These are phyloP conservation scores for Elgaria multicarinata DNA, from an alignment of 2,113 vertebrate species.

Conservation along the genomic window DNA sequence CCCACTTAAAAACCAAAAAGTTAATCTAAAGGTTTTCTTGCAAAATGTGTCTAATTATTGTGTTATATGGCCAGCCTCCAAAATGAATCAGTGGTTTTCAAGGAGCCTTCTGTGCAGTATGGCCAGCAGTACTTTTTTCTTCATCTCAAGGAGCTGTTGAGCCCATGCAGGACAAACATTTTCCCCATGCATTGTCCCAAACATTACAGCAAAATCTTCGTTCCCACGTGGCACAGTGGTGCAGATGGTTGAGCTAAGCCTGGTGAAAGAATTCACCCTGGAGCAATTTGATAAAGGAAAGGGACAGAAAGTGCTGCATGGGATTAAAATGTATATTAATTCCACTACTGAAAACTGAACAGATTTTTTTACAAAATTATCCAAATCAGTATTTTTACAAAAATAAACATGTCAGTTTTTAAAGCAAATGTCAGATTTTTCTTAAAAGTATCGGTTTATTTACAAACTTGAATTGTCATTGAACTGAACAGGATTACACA, in stretches of 20 bases:
- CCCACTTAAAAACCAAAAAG: not conserved
- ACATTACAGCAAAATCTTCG: not conserved
- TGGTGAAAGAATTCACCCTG: not conserved
- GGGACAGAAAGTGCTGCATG: not conserved
- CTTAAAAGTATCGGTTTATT: not conserved
- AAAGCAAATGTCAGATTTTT: constrained; percentile 1
- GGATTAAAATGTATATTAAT: not conserved
- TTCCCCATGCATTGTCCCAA: not conserved
- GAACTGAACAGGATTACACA: not conserved
- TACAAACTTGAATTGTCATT: not conserved
- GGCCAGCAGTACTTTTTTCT: not conserved
- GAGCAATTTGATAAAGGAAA: not conserved
- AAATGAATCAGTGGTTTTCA: not conserved
- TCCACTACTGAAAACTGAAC: not conserved
- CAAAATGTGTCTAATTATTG: not conserved
- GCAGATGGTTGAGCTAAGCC: not conserved
- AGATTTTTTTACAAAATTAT: constrained; percentile 14
- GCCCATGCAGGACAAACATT: not conserved
- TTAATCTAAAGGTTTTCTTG: not conserved
- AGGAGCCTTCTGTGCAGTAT: not conserved
- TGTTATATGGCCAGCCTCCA: not conserved
- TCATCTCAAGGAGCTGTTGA: not conserved
- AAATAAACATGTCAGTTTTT: not conserved
- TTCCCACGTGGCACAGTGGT: not conserved
- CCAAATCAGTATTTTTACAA: constrained; percentile 25